Conservation (phyloP, 2,888 invertebrate species). For the Chloroclystis v-ata region DNA sequence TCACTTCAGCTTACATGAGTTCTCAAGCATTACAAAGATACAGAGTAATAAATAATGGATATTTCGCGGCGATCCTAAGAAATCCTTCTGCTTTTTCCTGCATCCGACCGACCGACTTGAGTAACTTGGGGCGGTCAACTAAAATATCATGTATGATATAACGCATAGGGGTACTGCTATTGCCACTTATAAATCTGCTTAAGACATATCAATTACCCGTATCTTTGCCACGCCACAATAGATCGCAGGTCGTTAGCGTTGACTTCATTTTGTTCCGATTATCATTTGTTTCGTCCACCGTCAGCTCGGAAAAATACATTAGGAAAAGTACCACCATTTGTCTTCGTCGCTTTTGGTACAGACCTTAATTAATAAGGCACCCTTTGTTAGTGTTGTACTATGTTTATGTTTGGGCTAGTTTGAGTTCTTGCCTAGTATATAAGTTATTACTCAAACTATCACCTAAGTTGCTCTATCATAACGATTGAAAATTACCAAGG, state of each 20-base stretch:
- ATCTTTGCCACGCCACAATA: slow-evolving; percentile 48
- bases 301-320: slow-evolving; percentile 72
- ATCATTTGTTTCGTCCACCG: slow-evolving; percentile 70
- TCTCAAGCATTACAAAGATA: too few relatives aligned
- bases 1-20: too few relatives aligned
- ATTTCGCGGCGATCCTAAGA: too few relatives aligned
- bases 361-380: slow-evolving; percentile 76
- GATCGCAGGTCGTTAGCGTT: slow-evolving; percentile 58
- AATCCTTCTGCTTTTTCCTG: too few relatives aligned
- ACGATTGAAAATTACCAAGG: too few relatives aligned
- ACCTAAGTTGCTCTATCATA: too few relatives aligned
- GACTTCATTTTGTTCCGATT: slow-evolving; percentile 77
- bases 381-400: slow-evolving; percentile 43
- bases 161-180: too few relatives aligned
- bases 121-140: too few relatives aligned
- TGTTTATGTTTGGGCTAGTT: neutral
- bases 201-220: slow-evolving; percentile 21
- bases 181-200: slow-evolving; percentile 1
- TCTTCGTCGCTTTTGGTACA: slow-evolving; percentile 70
- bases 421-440: neutral
- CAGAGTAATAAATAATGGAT: too few relatives aligned
- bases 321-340: slow-evolving; percentile 63
- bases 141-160: too few relatives aligned
- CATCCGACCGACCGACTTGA: too few relatives aligned
- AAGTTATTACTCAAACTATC: too few relatives aligned